These are phyloP conservation scores for Hypsopygia costalis DNA, from an alignment of 2,888 invertebrate genomes.

Conservation along the genomic window DNA sequence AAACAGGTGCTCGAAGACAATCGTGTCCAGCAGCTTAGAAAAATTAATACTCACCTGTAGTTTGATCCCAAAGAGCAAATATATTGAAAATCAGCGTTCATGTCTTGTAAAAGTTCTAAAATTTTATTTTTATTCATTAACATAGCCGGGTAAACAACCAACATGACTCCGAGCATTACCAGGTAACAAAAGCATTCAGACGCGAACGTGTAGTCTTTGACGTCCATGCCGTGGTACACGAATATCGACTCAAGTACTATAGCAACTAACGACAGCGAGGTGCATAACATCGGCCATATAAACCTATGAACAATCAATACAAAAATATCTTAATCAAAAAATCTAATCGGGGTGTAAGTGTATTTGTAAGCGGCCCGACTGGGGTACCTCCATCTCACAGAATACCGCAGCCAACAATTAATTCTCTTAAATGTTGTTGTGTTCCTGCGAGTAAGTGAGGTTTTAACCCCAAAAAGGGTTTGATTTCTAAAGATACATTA, in stretches of 20 bases:
- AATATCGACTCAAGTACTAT: slow-evolving; percentile 31
- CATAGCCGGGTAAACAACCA: slow-evolving; percentile 31
- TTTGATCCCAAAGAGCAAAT: slow-evolving; percentile 35
- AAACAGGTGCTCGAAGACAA: too few relatives aligned
- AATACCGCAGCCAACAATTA: too few relatives aligned
- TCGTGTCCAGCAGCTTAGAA: too few relatives aligned
- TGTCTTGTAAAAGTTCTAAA: slow-evolving; percentile 31
- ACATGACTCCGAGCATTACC: slow-evolving; percentile 35
- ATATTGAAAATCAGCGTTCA: slow-evolving; percentile 44
- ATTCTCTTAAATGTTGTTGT: too few relatives aligned
- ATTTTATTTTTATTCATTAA: slow-evolving; percentile 31
- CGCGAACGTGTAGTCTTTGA: slow-evolving; percentile 42
- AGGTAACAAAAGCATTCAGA: slow-evolving; percentile 54
- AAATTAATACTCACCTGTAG: slow-evolving; percentile 43
- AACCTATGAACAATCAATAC: slow-evolving; percentile 29
- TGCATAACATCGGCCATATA: slow-evolving; percentile 34
- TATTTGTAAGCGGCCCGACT: too few relatives aligned
- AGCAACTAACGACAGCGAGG: slow-evolving; percentile 22
- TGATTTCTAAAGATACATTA: too few relatives aligned
- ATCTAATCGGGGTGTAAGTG: too few relatives aligned
- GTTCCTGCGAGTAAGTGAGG: too few relatives aligned
- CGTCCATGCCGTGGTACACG: slow-evolving; percentile 30
- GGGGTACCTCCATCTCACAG: too few relatives aligned
- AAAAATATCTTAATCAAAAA: too few relatives aligned
- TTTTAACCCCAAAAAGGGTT: too few relatives aligned